Conservation (phyloP, 2,888 invertebrate species). For the Drosophila mimica region DNA sequence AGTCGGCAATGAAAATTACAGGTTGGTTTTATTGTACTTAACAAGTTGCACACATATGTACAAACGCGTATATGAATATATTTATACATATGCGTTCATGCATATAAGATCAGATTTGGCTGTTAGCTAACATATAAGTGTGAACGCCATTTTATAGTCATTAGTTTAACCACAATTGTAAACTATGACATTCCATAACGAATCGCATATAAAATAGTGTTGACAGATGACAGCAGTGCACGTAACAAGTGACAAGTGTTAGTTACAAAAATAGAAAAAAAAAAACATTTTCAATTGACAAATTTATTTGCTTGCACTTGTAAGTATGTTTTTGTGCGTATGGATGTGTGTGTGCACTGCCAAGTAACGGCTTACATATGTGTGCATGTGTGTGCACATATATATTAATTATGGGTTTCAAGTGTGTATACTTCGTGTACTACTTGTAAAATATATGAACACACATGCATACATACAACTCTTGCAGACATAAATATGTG, state of each 20-base stretch:
- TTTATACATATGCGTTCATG: not conserved
- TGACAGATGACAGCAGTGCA: conserved; percentile 8
- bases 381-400: conserved; percentile 30
- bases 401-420: conserved; percentile 66
- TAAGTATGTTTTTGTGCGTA: conserved; percentile 7
- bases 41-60: conserved; percentile 12
- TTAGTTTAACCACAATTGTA: conserved; percentile 7
- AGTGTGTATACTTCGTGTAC: conserved; percentile 60
- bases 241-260: conserved; percentile 10
- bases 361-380: conserved; percentile 42
- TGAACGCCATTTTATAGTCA: conserved; percentile 50
- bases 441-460: conserved; percentile 52
- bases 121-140: conserved; percentile 7
- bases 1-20: conserved; percentile 59
- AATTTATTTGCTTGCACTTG: conserved; percentile 19
- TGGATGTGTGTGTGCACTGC: conserved; percentile 23
- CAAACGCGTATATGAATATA: not conserved
- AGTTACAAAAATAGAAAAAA: not conserved
- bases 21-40: conserved; percentile 47
- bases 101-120: conserved; percentile 7
- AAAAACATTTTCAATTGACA: conserved; percentile 27
- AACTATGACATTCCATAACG: conserved; percentile 3
- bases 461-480: conserved; percentile 20
- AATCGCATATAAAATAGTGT: conserved; percentile 6
- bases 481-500: conserved; percentile 20